These are phyloP conservation scores for Caenorhabditis elegans DNA, from an alignment of 1,140 invertebrate species.

Conservation along the genomic window WBcel235 BX284605.5:4146001-4146500, in stretches of 20 bases:
- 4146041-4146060: background rate
- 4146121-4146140: background rate
- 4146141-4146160: background rate
- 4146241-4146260: background rate
- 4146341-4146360: too few relatives aligned
- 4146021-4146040: background rate
- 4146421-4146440: background rate
- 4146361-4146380: too few relatives aligned
- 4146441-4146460: too few relatives aligned
- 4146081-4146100: background rate
- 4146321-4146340: too few relatives aligned
- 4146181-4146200: background rate
- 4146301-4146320: too few relatives aligned
- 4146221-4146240: background rate
- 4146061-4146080: background rate
- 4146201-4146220: background rate
- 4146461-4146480: too few relatives aligned
- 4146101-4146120: background rate
- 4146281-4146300: too few relatives aligned
- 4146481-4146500: too few relatives aligned
- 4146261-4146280: background rate
- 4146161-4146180: background rate
- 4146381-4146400: too few relatives aligned
- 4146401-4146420: too few relatives aligned
- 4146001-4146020: too few relatives aligned